Evolutionary conservation across 2,888 invertebrate genomes (phyloP).

Genomic region (Agrochola lota): DNA sequence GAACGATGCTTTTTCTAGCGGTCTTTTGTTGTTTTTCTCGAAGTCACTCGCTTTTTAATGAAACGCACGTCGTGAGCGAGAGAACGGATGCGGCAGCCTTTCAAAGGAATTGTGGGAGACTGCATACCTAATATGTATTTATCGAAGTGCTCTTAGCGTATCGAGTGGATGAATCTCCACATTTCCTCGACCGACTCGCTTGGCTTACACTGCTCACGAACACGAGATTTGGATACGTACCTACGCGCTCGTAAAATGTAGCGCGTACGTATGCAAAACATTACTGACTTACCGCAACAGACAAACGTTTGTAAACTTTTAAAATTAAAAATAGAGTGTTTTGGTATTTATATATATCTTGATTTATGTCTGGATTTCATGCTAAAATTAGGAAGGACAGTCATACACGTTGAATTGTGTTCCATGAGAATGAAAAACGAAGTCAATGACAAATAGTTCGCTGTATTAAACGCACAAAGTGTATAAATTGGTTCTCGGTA

Average conservation of each 20-base stretch:
- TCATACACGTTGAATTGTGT: conserved; percentile 14
- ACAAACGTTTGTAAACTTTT: conserved; percentile 58
- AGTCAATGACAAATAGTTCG: conserved; percentile 38
- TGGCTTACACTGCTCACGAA: conserved; percentile 38
- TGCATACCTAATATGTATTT: conserved; percentile 62
- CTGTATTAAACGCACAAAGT: conserved; percentile 15
- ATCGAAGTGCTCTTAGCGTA: conserved; percentile 57
- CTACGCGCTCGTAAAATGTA: conserved; percentile 2
- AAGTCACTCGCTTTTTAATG: conserved; percentile 72
- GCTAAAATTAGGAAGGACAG: conserved; percentile 22
- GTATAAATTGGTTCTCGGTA: conserved; percentile 25
- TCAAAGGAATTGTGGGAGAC: conserved; percentile 71
- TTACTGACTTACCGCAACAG: conserved; percentile 57
- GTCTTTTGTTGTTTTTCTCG: conserved; percentile 70
- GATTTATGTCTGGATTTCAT: conserved; percentile 17
- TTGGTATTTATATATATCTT: conserved; percentile 47
- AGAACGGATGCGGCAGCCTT: conserved; percentile 63
- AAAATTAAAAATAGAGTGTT: conserved; percentile 64
- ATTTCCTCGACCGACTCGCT: conserved; percentile 37
- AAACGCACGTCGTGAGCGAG: conserved; percentile 68
- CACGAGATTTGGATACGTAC: conserved; percentile 31
- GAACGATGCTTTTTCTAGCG: conserved; percentile 62
- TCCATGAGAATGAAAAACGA: conserved; percentile 28
- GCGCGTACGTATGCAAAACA: conserved; percentile 39
- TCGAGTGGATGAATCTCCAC: conserved; percentile 66